Percentiles rank a stretch among this genome's conserved stretches.
Conservation (phyloP, 2,888 invertebrate genomes). For the Eupsilia transversa region DNA sequence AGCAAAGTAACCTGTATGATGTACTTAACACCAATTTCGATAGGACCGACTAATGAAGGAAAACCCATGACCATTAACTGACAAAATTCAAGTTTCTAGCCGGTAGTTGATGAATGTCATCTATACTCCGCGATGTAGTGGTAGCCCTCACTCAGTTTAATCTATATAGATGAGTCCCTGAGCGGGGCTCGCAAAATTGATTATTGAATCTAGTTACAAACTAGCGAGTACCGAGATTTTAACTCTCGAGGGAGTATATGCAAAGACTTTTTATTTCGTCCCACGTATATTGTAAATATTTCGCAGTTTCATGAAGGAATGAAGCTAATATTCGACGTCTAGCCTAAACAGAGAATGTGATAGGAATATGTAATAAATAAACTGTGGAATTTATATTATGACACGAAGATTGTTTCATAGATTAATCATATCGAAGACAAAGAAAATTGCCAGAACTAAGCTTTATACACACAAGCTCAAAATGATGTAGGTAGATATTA, state of each 20-base stretch:
- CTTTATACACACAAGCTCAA: conserved; percentile 12
- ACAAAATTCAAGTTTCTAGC: conserved; percentile 15
- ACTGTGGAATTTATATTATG: conserved; percentile 53
- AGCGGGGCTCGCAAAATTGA: conserved; percentile 84
- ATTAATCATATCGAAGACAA: conserved; percentile 50
- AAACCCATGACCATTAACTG: conserved; percentile 5
- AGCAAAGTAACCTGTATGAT: neutral
- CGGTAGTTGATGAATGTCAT: conserved; percentile 29
- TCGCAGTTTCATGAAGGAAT: conserved; percentile 18
- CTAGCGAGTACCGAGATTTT: conserved; percentile 82
- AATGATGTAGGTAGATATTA: conserved; percentile 18
- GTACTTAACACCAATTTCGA: neutral
- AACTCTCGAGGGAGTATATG: conserved; percentile 65
- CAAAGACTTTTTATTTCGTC: conserved; percentile 49
- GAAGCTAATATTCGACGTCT: conserved; percentile 35
- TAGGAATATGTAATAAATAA: conserved; percentile 56
- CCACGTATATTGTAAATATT: conserved; percentile 26
- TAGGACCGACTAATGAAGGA: conserved; percentile 3
- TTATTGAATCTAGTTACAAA: conserved; percentile 89
- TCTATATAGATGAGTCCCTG: conserved; percentile 71
- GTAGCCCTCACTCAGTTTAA: conserved; percentile 39
- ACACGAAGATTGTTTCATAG: conserved; percentile 44
- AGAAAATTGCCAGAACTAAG: conserved; percentile 36
- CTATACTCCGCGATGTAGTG: conserved; percentile 15
- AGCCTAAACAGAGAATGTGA: conserved; percentile 25